A percentile compares a stretch with the other conserved stretches of the same genome.
Conservation (phyloP, 2,888 invertebrate species). For the Mesodorylaimus sp. region DNA sequence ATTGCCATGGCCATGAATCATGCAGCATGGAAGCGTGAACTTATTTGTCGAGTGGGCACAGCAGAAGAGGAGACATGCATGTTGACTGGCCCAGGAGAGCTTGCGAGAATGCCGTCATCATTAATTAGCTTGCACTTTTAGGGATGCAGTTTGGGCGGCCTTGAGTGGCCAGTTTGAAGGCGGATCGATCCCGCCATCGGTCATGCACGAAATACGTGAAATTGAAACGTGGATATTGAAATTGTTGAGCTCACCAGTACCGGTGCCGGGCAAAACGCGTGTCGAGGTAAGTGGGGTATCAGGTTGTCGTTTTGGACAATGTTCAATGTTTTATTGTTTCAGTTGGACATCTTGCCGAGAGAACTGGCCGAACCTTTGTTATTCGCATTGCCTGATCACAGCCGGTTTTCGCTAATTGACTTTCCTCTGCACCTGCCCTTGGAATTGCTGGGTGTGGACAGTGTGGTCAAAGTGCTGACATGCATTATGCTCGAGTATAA, state of each 20-base stretch:
- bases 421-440: constrained; percentile 93
- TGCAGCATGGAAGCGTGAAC: too few species aligned
- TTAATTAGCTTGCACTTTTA: constrained; percentile 30
- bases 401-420: constrained; percentile 84
- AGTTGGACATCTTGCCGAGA: constrained; percentile 64
- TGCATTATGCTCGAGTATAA: constrained; percentile 92
- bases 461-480: constrained; percentile 83
- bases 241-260: constrained; percentile 85
- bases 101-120: not conserved
- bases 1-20: too few species aligned
- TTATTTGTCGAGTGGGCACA: too few species aligned
- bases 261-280: constrained; percentile 87
- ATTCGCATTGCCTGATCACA: constrained; percentile 91
- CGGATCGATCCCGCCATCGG: constrained; percentile 48
- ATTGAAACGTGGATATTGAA: constrained; percentile 97
- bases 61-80: too few species aligned
- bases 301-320: not conserved
- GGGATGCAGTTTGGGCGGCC: constrained; percentile 91
- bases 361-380: constrained; percentile 58
- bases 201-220: constrained; percentile 85
- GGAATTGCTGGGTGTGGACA: constrained; percentile 89
- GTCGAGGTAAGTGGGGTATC: constrained; percentile 37
- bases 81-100: not conserved
- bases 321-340: constrained; percentile 10
- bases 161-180: constrained; percentile 43